Percentiles rank a stretch among this genome's conserved stretches.
Conservation (phyloP, 2,888 invertebrate species). For the Kuschelorhynchus macadamiae region DNA sequence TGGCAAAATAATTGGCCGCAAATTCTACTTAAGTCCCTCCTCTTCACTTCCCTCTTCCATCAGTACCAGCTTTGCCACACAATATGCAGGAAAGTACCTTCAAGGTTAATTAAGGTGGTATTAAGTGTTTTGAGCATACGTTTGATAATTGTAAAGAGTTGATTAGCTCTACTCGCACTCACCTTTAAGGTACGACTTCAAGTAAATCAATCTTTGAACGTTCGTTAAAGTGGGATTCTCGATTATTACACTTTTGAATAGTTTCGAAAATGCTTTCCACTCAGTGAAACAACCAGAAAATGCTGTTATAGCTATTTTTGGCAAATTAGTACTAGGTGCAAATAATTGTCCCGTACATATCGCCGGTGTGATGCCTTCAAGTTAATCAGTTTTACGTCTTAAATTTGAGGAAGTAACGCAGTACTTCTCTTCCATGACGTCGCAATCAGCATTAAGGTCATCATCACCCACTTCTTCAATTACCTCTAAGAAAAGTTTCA, state of each 20-base stretch:
- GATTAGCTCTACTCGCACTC: background rate
- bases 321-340: background rate
- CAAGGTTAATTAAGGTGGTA: too few relatives aligned
- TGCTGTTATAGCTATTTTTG: background rate
- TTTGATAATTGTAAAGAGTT: too few relatives aligned
- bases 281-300: background rate
- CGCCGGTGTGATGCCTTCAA: too few relatives aligned
- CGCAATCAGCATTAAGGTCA: background rate
- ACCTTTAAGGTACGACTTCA: slow-evolving; percentile 8
- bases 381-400: too few relatives aligned
- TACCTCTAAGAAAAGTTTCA: background rate
- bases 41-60: too few relatives aligned
- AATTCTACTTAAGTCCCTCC: too few relatives aligned
- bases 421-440: background rate
- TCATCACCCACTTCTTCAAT: slow-evolving; percentile 1
- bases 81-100: too few relatives aligned
- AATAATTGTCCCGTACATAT: too few relatives aligned
- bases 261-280: background rate
- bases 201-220: slow-evolving; percentile 10
- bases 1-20: too few relatives aligned
- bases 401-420: background rate
- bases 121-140: too few relatives aligned
- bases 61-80: too few relatives aligned
- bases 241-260: too few relatives aligned
- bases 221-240: background rate